These are phyloP conservation scores for Dryadula phaetusa DNA, from an alignment of 2,888 invertebrate genomes.

Conservation along the genomic window DNA sequence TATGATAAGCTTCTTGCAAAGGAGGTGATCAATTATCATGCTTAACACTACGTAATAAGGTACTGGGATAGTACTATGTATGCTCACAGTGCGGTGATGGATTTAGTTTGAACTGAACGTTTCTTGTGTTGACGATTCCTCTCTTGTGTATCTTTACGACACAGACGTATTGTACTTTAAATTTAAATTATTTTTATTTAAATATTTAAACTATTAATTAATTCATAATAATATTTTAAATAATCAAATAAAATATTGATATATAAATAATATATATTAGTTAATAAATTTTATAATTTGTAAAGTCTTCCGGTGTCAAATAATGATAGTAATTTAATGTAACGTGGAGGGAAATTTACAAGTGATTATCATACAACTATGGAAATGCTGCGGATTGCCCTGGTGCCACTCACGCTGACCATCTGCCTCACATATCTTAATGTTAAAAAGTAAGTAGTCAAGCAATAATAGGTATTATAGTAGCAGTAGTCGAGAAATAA, in stretches of 20 bases:
- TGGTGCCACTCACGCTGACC: slow-evolving; percentile 69
- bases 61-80: background rate
- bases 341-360: slow-evolving; percentile 7
- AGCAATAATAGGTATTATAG: too few species aligned
- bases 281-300: background rate
- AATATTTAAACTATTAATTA: background rate
- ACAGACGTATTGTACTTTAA: background rate
- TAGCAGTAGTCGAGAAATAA: too few species aligned
- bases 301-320: slow-evolving; percentile 4
- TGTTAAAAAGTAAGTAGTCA: slow-evolving; percentile 67
- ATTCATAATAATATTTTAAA: background rate
- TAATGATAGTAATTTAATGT: slow-evolving; percentile 28
- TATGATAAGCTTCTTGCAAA: slow-evolving; percentile 58
- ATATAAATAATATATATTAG: background rate
- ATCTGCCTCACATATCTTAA: slow-evolving; percentile 68
- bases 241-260: background rate
- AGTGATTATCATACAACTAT: slow-evolving; percentile 51
- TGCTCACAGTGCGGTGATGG: slow-evolving; percentile 41
- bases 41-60: slow-evolving; percentile 51
- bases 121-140: background rate
- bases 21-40: slow-evolving; percentile 46
- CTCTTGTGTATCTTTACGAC: background rate
- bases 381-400: slow-evolving; percentile 65
- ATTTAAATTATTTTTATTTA: background rate
- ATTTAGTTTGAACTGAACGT: slow-evolving; percentile 12